Percentiles rank a stretch among this genome's conserved stretches.
Conservation (phyloP, 1,140 invertebrate genomes). For the Diabrotica virgifera region DNA sequence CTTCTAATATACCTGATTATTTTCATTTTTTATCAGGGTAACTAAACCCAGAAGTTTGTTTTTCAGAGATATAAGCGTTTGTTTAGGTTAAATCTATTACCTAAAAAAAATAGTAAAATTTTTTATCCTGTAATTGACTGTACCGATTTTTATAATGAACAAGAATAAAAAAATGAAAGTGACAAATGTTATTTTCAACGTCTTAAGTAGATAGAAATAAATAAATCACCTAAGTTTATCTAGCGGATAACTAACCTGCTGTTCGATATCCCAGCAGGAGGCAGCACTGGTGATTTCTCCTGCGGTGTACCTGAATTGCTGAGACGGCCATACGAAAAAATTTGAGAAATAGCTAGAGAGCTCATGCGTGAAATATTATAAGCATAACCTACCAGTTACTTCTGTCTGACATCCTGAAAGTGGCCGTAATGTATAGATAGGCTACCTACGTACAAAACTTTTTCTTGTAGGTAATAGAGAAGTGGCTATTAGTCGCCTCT, state of each 20-base stretch:
- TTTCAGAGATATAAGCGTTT: too few relatives aligned
- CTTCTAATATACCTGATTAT: too few relatives aligned
- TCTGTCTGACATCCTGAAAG: conserved; percentile 1
- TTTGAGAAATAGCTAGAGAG: not conserved
- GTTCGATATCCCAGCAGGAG: conserved; percentile 1
- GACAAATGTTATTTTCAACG: not conserved
- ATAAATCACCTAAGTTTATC: not conserved
- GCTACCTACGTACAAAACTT: not conserved
- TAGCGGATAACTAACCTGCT: not conserved
- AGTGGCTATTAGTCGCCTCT: too few relatives aligned
- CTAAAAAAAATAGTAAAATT: too few relatives aligned
- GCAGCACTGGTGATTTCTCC: conserved; percentile 1
- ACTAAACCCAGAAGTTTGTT: too few relatives aligned
- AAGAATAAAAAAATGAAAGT: not conserved
- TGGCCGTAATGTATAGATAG: not conserved
- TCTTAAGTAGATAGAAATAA: not conserved
- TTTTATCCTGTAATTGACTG: too few relatives aligned
- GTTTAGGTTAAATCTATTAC: too few relatives aligned
- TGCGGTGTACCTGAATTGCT: not conserved
- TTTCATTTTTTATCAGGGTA: too few relatives aligned
- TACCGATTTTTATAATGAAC: too few relatives aligned
- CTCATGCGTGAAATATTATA: conserved; percentile 2
- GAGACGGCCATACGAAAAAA: not conserved
- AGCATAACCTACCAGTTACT: not conserved
- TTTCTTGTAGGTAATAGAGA: too few relatives aligned